Percentiles rank a stretch among this genome's conserved stretches.
Conservation (phyloP, 2,888 invertebrate species). For the Phaedon cochleariae region DNA sequence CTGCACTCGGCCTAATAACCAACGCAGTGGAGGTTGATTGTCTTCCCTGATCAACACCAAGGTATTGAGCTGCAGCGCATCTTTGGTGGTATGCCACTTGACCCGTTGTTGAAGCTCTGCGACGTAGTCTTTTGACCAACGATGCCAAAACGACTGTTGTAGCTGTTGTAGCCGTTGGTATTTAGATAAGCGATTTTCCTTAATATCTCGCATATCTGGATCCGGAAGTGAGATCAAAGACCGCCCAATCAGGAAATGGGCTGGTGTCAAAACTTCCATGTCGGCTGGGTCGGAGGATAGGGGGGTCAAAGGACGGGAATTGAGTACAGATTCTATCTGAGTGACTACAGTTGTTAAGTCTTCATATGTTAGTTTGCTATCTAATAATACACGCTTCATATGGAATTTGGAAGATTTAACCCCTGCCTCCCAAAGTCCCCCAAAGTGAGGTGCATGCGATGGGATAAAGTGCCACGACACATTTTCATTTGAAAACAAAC, state of each 20-base stretch:
- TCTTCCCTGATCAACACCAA: slow-evolving; percentile 1
- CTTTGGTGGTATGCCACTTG: slow-evolving; percentile 31
- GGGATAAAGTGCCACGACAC: slow-evolving; percentile 32
- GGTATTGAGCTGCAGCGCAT: background rate
- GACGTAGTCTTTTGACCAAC: slow-evolving; percentile 47
- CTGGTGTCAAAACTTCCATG: slow-evolving; percentile 43
- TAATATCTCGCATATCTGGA: slow-evolving; percentile 26
- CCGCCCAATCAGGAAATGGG: slow-evolving; percentile 48
- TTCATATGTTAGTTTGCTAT: slow-evolving; percentile 45
- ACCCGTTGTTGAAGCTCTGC: slow-evolving; percentile 37
- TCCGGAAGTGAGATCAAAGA: slow-evolving; percentile 38
- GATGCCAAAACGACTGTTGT: slow-evolving; percentile 43
- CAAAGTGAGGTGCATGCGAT: slow-evolving; percentile 47
- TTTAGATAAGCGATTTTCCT: slow-evolving; percentile 29
- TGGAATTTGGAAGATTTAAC: slow-evolving; percentile 50
- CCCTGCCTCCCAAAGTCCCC: slow-evolving; percentile 53
- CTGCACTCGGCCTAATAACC: background rate
- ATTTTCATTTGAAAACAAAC: background rate
- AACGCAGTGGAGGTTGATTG: background rate
- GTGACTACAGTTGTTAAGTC: slow-evolving; percentile 47
- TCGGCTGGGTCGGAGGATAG: slow-evolving; percentile 46
- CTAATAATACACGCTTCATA: slow-evolving; percentile 43
- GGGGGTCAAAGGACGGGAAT: slow-evolving; percentile 50
- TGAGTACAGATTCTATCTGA: slow-evolving; percentile 51
- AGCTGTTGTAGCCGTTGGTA: slow-evolving; percentile 43